Base-by-base conservation (phyloP, 2,888 invertebrate genomes). In the Heliothis peltigera region DNA sequence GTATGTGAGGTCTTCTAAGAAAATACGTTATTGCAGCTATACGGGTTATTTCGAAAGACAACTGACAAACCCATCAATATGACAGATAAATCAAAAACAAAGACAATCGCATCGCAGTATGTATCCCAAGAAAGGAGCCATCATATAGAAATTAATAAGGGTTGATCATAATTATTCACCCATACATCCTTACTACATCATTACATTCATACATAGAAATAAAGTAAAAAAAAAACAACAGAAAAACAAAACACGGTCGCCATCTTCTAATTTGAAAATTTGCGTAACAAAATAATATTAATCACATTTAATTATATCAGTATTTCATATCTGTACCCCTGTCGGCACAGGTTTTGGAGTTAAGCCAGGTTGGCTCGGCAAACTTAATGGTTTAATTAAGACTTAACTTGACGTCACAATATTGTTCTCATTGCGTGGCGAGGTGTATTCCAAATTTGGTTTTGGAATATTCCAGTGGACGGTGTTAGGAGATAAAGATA, bases 351-450 rank as follows among this genome's bases (percentile, higher is more conserved):
- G 85, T 88, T 89, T 79, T 89, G 90, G 90, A 87, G 70, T 81
- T 85, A 88, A 89, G 91, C 92, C 92, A 91, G 89, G 85, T 82
- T 80, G 81, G 84, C 65, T 68, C 62, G 70, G 85, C 80, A 78
- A 89, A 89, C 86, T 87, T 89, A 88, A 91, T 88, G 85, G 84
- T 86, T 91, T 92, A 89, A 91, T 92, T 91, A 90, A 79, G 79
- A 62, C 73, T 75, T 71, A 75, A 81, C 76, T 80, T 80, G 46
- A 68, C 72, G 80, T 83, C 75, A 84, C 82, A 84, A 85, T 86
- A 84, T 80, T 79, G 81, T 84, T 81, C 79, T 80, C 80, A 80
- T 81, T 85, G 64, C 68, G 62, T 64, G 47, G 54, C 21, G 43
- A 49, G 69, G 75, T 76, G 68, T 64, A 51, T 68, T 39, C n/a